Conservation (phyloP, 2,797 vertebrate genomes). For the Coendou prehensilis region DNA sequence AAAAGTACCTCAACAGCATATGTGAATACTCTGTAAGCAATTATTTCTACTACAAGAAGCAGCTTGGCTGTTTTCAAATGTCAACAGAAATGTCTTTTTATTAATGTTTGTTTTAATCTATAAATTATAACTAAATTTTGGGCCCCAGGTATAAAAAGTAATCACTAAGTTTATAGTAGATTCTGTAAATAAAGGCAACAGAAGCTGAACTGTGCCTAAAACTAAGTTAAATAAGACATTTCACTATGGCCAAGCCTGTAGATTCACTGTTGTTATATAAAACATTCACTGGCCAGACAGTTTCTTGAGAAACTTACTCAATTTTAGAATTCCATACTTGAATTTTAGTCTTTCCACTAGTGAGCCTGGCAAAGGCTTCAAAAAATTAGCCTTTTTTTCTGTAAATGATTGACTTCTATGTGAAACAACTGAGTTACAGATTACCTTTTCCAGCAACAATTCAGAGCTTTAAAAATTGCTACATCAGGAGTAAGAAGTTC, state of each 20-base stretch:
- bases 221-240: neutral
- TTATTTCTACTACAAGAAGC: conserved; percentile 46
- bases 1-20: neutral
- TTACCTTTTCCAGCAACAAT: neutral
- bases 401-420: neutral
- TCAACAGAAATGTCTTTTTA: conserved; percentile 39
- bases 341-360: conserved; percentile 34
- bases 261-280: neutral
- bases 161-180: neutral
- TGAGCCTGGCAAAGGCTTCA: neutral
- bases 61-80: conserved; percentile 12
- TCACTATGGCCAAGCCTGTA: neutral
- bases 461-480: conserved; percentile 39
- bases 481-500: neutral
- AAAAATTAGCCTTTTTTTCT: conserved; percentile 15
- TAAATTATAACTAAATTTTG: neutral
- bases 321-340: conserved; percentile 33
- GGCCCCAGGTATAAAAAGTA: neutral
- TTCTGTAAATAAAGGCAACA: neutral
- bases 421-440: neutral
- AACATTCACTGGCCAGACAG: neutral
- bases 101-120: conserved; percentile 35
- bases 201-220: neutral
- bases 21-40: neutral
- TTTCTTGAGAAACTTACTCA: conserved; percentile 19